These are phyloP conservation scores for Leptinotarsa peninsularis DNA, from an alignment of 2,888 invertebrate species.

Conservation along the genomic window DNA sequence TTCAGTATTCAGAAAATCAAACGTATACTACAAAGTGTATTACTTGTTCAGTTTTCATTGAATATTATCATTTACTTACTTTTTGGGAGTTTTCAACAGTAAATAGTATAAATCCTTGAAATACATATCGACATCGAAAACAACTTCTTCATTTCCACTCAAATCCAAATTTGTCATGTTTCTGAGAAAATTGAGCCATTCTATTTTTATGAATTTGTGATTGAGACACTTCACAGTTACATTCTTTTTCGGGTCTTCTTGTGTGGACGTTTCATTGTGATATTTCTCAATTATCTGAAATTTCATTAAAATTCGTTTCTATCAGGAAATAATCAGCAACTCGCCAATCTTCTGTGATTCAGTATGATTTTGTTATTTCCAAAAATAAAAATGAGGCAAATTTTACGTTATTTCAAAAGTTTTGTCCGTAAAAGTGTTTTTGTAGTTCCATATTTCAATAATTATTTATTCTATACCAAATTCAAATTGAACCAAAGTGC, in stretches of 20 bases:
- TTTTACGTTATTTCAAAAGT: no score
- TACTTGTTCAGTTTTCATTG: no score
- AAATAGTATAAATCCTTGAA: slow-evolving; percentile 51
- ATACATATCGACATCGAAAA: slow-evolving; percentile 49
- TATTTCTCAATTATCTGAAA: slow-evolving; percentile 34
- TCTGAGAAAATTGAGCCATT: slow-evolving; percentile 55
- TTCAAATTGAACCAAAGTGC: no score
- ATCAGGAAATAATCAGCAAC: background rate
- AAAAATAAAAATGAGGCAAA: no score
- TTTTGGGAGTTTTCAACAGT: slow-evolving; percentile 50
- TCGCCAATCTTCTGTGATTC: no score
- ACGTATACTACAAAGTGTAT: no score
- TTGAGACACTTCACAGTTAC: slow-evolving; percentile 43
- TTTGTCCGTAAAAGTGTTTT: no score
- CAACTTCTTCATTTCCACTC: slow-evolving; percentile 47
- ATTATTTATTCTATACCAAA: no score
- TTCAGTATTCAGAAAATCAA: no score
- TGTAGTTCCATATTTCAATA: no score
- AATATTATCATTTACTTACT: slow-evolving; percentile 42
- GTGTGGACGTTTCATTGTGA: slow-evolving; percentile 31
- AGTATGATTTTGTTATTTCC: no score
- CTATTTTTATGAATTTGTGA: slow-evolving; percentile 45
- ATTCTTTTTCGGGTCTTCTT: slow-evolving; percentile 18
- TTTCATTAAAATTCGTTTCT: background rate
- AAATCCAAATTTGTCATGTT: slow-evolving; percentile 50